Conservation (phyloP, 2,113 vertebrate genomes). For the Notothenia coriiceps region DNA sequence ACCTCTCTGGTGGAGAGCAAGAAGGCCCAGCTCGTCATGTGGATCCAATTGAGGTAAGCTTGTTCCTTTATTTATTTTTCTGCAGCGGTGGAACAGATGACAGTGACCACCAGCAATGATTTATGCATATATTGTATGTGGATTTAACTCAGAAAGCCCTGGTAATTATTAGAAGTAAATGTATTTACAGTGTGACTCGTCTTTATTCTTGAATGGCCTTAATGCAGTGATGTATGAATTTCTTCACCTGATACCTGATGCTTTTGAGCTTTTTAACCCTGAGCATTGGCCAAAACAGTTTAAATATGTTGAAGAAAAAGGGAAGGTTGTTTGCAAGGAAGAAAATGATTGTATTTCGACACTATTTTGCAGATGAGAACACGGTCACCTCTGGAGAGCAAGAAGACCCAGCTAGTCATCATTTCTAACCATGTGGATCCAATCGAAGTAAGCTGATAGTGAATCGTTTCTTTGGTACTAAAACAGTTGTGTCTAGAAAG, state of each 20-base stretch:
- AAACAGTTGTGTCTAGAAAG: background rate
- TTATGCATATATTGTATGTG: too few relatives aligned
- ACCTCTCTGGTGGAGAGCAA: slow-evolving; percentile 97
- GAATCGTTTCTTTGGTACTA: background rate
- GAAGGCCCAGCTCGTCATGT: slow-evolving; percentile 95
- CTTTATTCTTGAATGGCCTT: too few relatives aligned
- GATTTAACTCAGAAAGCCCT: too few relatives aligned
- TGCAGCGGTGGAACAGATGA: background rate
- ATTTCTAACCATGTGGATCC: slow-evolving; percentile 97
- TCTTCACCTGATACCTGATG: slow-evolving; percentile 88
- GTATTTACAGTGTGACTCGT: too few relatives aligned
- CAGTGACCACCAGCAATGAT: slow-evolving; percentile 71
- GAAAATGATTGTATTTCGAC: too few relatives aligned
- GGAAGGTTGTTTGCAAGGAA: too few relatives aligned
- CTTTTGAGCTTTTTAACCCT: slow-evolving; percentile 93
- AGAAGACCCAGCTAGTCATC: slow-evolving; percentile 96
- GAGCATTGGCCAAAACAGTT: slow-evolving; percentile 81
- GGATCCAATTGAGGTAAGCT: slow-evolving; percentile 91
- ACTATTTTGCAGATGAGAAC: slow-evolving; percentile 88
- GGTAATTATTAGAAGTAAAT: too few relatives aligned
- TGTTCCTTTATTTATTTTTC: background rate
- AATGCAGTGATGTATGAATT: slow-evolving; percentile 67
- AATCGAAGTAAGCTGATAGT: slow-evolving; percentile 87
- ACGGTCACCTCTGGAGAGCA: slow-evolving; percentile 94
- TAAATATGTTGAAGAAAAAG: too few relatives aligned